Percentiles rank a stretch among this genome's conserved stretches.
Evolutionary conservation across 2,888 invertebrate genomes (phyloP).

Genomic region (Pterostichus niger): DNA sequence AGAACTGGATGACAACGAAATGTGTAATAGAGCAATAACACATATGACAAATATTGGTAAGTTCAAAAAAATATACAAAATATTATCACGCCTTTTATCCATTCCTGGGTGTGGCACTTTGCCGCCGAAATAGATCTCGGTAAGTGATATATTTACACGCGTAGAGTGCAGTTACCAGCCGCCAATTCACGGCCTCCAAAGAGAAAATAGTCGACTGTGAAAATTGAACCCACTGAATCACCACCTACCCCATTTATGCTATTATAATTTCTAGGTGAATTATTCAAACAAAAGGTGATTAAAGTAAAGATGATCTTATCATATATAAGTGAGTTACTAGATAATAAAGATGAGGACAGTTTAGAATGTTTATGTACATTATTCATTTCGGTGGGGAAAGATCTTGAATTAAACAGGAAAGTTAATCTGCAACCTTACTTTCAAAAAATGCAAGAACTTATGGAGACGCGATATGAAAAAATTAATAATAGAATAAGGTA

Average conservation of each 20-base stretch:
- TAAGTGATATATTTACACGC: too few relatives aligned
- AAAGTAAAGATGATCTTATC: conserved; percentile 92
- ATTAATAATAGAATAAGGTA: conserved; percentile 81
- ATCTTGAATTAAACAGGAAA: conserved; percentile 83
- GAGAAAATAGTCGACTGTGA: too few relatives aligned
- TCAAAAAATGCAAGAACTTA: conserved; percentile 85
- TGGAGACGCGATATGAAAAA: conserved; percentile 82
- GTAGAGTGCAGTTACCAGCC: too few relatives aligned
- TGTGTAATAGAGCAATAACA: conserved; percentile 91
- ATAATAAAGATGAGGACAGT: conserved; percentile 91
- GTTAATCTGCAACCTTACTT: conserved; percentile 81
- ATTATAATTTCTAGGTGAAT: conserved; percentile 85
- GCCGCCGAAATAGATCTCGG: too few relatives aligned
- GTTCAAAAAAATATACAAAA: conserved; percentile 67
- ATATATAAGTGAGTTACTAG: conserved; percentile 89
- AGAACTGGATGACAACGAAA: conserved; percentile 87
- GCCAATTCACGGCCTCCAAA: neutral
- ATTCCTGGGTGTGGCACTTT: too few relatives aligned
- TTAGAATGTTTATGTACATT: conserved; percentile 96
- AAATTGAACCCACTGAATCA: too few relatives aligned
- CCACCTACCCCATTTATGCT: neutral
- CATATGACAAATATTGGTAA: conserved; percentile 87
- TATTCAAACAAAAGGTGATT: conserved; percentile 94
- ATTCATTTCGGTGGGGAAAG: conserved; percentile 93
- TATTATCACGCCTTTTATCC: too few relatives aligned